These are phyloP conservation scores for Misgurnus mizolepis DNA, from an alignment of 2,113 vertebrate genomes.

Conservation along the genomic window DNA sequence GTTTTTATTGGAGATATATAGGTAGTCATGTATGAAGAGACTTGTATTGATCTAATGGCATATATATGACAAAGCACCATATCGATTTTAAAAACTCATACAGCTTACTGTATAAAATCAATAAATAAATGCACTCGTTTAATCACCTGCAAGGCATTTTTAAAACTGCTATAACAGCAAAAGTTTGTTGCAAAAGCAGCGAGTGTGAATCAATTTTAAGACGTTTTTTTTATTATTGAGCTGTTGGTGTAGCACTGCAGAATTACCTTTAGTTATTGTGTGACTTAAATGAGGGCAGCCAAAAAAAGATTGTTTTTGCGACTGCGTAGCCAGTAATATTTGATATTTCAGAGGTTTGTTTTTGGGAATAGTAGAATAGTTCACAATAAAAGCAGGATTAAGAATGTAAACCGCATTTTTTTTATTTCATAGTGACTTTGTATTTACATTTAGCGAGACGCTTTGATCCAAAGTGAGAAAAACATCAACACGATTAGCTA, in stretches of 20 bases:
- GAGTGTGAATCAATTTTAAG: slow-evolving; percentile 8
- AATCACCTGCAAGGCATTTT: slow-evolving; percentile 4
- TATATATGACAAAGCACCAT: not conserved
- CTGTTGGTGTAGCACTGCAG: not conserved
- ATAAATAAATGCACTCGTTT: slow-evolving; percentile 14
- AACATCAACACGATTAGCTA: too few relatives aligned
- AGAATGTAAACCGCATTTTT: too few relatives aligned
- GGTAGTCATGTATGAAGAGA: not conserved
- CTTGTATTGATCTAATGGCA: not conserved
- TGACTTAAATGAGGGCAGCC: too few relatives aligned
- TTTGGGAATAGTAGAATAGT: too few relatives aligned
- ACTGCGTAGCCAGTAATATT: too few relatives aligned
- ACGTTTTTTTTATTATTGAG: not conserved
- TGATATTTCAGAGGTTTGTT: too few relatives aligned
- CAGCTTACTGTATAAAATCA: not conserved
- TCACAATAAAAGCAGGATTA: too few relatives aligned
- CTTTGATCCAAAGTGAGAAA: too few relatives aligned
- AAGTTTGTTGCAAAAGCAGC: not conserved
- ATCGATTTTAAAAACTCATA: not conserved
- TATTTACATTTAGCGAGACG: too few relatives aligned
- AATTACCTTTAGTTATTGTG: not conserved
- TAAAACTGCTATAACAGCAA: not conserved
- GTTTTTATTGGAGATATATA: not conserved
- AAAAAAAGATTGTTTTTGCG: too few relatives aligned
- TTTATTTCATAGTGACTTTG: too few relatives aligned